These are phyloP conservation scores for Hippolais icterina DNA, from an alignment of 2,113 vertebrate genomes.

Conservation along the genomic window DNA sequence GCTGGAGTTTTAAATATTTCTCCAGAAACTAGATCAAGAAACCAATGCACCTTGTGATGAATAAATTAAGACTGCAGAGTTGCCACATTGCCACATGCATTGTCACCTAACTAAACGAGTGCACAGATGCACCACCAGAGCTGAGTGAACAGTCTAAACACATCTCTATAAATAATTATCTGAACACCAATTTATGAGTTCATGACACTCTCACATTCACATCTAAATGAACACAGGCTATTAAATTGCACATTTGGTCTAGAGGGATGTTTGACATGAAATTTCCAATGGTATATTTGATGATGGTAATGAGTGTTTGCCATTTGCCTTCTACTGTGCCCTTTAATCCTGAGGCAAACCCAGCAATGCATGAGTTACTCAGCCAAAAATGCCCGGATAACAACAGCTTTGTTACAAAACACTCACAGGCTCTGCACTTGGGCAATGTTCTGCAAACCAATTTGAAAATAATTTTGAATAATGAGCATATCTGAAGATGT, in stretches of 20 bases:
- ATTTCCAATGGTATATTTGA: neutral
- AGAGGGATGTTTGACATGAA: neutral
- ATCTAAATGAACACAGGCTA: neutral
- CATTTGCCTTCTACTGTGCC: neutral
- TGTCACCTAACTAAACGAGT: neutral
- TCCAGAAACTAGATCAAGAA: constrained; percentile 20
- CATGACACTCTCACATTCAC: neutral
- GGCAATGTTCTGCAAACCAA: neutral
- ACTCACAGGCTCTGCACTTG: neutral
- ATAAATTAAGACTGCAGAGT: constrained; percentile 30
- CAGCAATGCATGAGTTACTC: neutral
- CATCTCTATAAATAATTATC: neutral
- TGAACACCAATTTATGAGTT: neutral
- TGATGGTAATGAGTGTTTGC: neutral
- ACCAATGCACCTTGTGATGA: constrained; percentile 10
- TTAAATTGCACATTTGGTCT: neutral
- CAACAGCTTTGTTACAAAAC: neutral
- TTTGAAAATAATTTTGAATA: constrained; percentile 13
- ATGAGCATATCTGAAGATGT: neutral
- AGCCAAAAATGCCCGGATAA: neutral
- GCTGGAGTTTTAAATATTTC: constrained; percentile 41
- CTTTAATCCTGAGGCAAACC: neutral
- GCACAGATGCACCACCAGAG: neutral
- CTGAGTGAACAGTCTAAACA: neutral
- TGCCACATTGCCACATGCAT: neutral